Conservation (phyloP, 1,140 invertebrate species). For the Caerostris darwini region DNA sequence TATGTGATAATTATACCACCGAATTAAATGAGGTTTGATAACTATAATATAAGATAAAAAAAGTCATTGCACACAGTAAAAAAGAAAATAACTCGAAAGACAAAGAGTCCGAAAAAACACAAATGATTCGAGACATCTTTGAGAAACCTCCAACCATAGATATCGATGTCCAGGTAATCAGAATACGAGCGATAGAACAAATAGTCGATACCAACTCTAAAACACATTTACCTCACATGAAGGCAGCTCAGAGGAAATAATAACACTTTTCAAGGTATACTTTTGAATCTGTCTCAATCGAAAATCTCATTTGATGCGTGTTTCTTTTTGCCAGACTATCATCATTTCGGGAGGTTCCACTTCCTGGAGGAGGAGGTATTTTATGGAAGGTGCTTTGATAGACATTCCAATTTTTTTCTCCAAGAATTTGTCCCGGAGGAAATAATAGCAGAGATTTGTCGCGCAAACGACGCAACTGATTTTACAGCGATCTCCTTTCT, state of each 20-base stretch:
- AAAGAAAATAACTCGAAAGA: too few relatives aligned
- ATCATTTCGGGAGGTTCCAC: conserved; percentile 44
- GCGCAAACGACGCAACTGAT: conserved; percentile 42
- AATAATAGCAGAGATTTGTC: conserved; percentile 69
- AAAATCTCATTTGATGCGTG: conserved; percentile 49
- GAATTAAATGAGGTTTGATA: too few relatives aligned
- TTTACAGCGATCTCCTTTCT: not conserved
- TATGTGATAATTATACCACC: too few relatives aligned
- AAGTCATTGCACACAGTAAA: too few relatives aligned
- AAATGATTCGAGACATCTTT: too few relatives aligned
- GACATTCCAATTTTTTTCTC: conserved; percentile 25
- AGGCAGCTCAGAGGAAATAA: conserved; percentile 62
- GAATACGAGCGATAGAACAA: conserved; percentile 35
- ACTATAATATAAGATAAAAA: too few relatives aligned
- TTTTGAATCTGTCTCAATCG: conserved; percentile 67
- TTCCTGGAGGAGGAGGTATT: not conserved
- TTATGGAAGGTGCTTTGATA: conserved; percentile 9
- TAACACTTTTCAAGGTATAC: conserved; percentile 66
- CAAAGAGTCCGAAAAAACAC: not conserved
- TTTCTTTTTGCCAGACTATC: conserved; percentile 59
- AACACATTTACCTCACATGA: conserved; percentile 57
- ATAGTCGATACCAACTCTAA: conserved; percentile 13
- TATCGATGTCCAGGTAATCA: conserved; percentile 8
- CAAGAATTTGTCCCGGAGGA: conserved; percentile 22
- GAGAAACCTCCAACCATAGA: too few relatives aligned